A percentile compares a stretch with the other conserved stretches of the same genome.
These are phyloP conservation scores for Tiphia femorata DNA, from an alignment of 2,888 invertebrate species.

Conservation along the genomic window DNA sequence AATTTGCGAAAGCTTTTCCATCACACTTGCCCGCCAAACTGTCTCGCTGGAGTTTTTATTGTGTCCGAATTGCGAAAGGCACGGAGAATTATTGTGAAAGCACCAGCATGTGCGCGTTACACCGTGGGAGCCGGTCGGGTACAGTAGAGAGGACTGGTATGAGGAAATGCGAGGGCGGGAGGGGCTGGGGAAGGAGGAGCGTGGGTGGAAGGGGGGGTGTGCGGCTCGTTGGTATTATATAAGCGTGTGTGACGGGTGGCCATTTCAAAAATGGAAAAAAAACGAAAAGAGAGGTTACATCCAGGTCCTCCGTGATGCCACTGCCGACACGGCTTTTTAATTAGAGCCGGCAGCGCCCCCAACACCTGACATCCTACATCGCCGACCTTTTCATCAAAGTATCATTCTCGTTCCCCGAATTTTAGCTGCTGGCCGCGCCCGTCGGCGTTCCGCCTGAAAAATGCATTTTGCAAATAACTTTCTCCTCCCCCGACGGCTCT, in stretches of 20 bases:
- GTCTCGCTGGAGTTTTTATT: constrained; percentile 52
- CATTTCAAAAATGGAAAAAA: constrained; percentile 65
- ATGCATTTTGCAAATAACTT: constrained; percentile 17
- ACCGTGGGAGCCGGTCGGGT: constrained; percentile 26
- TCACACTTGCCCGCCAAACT: constrained; percentile 53
- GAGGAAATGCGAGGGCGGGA: constrained; percentile 13
- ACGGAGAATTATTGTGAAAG: constrained; percentile 62
- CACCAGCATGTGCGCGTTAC: constrained; percentile 48
- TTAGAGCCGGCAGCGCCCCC: constrained; percentile 64
- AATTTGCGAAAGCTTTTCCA: constrained; percentile 45
- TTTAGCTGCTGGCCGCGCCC: not conserved
- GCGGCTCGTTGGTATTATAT: constrained; percentile 64
- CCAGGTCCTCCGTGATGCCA: constrained; percentile 51
- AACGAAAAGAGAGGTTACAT: constrained; percentile 41
- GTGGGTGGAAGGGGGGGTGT: constrained; percentile 4
- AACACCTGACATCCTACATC: constrained; percentile 66
- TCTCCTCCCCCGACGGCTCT: too few species aligned
- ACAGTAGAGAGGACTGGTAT: not conserved
- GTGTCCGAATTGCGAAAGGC: constrained; percentile 59
- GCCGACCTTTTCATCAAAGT: constrained; percentile 67
- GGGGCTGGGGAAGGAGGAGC: too few species aligned
- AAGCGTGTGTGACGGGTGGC: constrained; percentile 59
- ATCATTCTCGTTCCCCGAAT: constrained; percentile 63
- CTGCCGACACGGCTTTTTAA: constrained; percentile 68
- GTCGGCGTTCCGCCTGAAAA: not conserved